Evolutionary conservation across 1,140 invertebrate genomes (phyloP).

Genomic region (Lycorma delicatula): DNA sequence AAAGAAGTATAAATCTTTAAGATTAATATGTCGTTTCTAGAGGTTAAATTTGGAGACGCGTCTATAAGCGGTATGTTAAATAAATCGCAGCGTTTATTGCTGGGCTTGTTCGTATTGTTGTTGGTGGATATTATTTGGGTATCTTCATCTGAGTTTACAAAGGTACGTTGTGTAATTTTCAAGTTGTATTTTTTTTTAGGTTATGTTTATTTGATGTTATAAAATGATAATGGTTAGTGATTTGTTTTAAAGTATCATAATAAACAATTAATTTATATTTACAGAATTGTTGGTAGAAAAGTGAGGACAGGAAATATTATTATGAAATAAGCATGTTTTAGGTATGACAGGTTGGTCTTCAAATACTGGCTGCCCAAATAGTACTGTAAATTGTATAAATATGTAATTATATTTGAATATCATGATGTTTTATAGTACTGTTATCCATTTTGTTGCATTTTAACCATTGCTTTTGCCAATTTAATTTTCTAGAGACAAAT

Average conservation of each 20-base stretch:
- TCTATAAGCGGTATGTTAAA: slow-evolving; percentile 42
- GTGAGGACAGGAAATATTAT: not conserved
- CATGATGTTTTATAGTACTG: too few species aligned
- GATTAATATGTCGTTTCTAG: slow-evolving; percentile 9
- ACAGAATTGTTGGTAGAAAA: not conserved
- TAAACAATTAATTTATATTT: not conserved
- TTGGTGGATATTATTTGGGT: slow-evolving; percentile 85
- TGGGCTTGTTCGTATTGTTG: slow-evolving; percentile 67
- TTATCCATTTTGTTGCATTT: too few species aligned
- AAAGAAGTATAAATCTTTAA: not conserved
- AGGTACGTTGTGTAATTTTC: slow-evolving; percentile 45
- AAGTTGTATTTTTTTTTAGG: not conserved
- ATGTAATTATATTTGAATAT: too few species aligned
- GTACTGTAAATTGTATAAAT: too few species aligned
- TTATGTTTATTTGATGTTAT: not conserved
- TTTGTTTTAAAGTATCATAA: not conserved
- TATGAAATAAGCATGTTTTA: not conserved
- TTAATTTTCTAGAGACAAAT: too few species aligned
- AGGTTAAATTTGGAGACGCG: slow-evolving; percentile 15
- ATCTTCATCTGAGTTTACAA: slow-evolving; percentile 72
- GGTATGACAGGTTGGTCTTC: too few species aligned
- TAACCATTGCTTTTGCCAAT: too few species aligned
- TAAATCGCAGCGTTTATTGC: slow-evolving; percentile 61
- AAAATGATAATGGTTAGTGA: not conserved
- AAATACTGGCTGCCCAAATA: too few species aligned